Evolutionary conservation across 2,113 vertebrate genomes (phyloP).

Genomic region (Cygnus buccinator): DNA sequence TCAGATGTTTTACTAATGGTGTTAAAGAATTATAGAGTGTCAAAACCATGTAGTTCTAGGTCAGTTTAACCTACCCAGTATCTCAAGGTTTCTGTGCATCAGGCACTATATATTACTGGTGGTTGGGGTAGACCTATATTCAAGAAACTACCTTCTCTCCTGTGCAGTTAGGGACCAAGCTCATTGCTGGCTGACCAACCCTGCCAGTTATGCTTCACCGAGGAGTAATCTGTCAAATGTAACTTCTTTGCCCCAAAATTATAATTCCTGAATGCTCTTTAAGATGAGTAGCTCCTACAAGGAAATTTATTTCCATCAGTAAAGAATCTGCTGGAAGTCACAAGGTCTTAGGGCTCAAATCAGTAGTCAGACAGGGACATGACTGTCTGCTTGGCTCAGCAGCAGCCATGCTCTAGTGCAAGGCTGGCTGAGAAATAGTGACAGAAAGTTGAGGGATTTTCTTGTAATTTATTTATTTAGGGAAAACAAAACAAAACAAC

Average conservation of each 20-base stretch:
- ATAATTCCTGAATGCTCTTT: neutral
- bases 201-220: too few species aligned
- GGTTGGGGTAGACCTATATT: too few species aligned
- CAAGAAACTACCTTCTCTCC: too few species aligned
- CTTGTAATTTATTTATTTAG: neutral
- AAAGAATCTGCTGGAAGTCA: constrained; percentile 16
- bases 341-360: neutral
- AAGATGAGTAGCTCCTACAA: neutral
- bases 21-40: neutral
- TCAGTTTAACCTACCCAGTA: neutral
- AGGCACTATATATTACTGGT: too few species aligned
- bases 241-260: too few species aligned
- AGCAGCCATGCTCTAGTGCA: neutral
- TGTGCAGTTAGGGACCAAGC: too few species aligned
- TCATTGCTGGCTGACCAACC: too few species aligned
- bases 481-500: neutral
- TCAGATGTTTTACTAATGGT: neutral
- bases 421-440: neutral
- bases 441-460: neutral
- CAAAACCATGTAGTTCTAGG: neutral
- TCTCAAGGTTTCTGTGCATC: too few species aligned
- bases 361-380: neutral
- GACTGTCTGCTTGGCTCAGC: neutral
- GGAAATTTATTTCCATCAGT: constrained; percentile 9
- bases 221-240: too few species aligned